Percentiles rank a stretch among this genome's conserved stretches.
Conservation (phyloP, 2,113 vertebrate species). For the Sigmodon hispidus region DNA sequence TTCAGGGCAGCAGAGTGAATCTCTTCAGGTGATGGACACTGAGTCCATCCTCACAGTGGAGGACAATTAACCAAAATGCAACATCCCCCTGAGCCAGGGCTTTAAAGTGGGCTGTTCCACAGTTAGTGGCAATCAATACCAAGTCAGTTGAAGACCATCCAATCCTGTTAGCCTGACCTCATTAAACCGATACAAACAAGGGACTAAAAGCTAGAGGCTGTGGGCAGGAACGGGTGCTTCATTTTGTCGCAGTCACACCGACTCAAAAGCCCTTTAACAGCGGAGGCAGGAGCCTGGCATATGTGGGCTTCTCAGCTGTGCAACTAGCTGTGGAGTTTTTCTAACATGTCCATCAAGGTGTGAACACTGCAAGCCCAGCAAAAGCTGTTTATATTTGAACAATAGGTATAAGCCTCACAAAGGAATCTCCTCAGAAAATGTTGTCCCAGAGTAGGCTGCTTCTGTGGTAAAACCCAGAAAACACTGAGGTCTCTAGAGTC, state of each 20-base stretch:
- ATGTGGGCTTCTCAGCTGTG: background rate
- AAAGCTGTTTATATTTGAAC: constrained; percentile 47
- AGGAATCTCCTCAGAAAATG: background rate
- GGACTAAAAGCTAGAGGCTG: constrained; percentile 26
- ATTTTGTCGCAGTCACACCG: constrained; percentile 18
- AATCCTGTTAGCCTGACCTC: constrained; percentile 75
- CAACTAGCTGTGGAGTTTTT: constrained; percentile 32
- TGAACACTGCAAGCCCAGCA: constrained; percentile 41
- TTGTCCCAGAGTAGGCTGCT: background rate
- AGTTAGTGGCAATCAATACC: constrained; percentile 70
- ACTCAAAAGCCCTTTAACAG: constrained; percentile 36
- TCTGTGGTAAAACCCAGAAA: background rate
- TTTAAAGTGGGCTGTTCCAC: constrained; percentile 13
- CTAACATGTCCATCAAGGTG: constrained; percentile 37
- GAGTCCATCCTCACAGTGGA: constrained; percentile 65
- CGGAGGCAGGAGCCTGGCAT: background rate
- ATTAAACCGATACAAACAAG: constrained; percentile 72
- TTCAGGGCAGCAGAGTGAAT: constrained; percentile 61
- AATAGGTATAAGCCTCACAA: constrained; percentile 17
- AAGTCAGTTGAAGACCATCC: constrained; percentile 72
- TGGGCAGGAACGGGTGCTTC: constrained; percentile 3
- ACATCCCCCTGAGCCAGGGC: constrained; percentile 22
- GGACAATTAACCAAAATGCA: constrained; percentile 56
- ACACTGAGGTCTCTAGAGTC: background rate
- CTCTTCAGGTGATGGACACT: constrained; percentile 60